Conservation (phyloP, 1,140 invertebrate species). For the Zophobas morio region DNA sequence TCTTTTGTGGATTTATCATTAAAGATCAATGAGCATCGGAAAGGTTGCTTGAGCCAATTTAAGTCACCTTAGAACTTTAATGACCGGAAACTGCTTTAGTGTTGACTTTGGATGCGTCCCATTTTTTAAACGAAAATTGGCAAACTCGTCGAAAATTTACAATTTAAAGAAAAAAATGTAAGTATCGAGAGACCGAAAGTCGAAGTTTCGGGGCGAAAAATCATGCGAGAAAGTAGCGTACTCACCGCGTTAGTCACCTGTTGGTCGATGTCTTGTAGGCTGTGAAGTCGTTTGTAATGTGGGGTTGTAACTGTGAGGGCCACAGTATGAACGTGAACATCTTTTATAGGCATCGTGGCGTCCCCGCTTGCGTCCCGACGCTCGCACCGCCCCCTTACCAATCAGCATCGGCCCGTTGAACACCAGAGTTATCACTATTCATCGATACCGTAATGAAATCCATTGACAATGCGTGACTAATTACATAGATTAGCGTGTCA, state of each 20-base stretch:
- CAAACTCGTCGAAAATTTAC: too few relatives aligned
- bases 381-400: constrained; percentile 49
- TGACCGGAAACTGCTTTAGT: constrained; percentile 14
- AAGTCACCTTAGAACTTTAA: constrained; percentile 3
- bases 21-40: constrained; percentile 9
- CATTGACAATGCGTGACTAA: constrained; percentile 44
- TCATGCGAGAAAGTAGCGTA: constrained; percentile 17
- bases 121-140: background rate
- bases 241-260: constrained; percentile 50
- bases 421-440: constrained; percentile 50
- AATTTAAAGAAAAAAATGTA: background rate
- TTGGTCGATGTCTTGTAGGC: constrained; percentile 44
- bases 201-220: background rate
- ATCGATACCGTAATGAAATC: constrained; percentile 43
- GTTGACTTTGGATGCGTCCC: constrained; percentile 1
- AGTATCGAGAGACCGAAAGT: background rate
- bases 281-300: constrained; percentile 45
- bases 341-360: constrained; percentile 51
- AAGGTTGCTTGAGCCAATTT: constrained; percentile 10
- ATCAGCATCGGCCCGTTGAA: constrained; percentile 48
- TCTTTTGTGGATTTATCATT: background rate
- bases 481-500: constrained; percentile 30
- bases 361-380: constrained; percentile 49
- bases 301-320: constrained; percentile 49
- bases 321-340: constrained; percentile 46